Evolutionary conservation across 2,888 invertebrate species (phyloP), one percentile per base, ranked within the genome.

Genomic region (Oligia fasciuncula): DNA sequence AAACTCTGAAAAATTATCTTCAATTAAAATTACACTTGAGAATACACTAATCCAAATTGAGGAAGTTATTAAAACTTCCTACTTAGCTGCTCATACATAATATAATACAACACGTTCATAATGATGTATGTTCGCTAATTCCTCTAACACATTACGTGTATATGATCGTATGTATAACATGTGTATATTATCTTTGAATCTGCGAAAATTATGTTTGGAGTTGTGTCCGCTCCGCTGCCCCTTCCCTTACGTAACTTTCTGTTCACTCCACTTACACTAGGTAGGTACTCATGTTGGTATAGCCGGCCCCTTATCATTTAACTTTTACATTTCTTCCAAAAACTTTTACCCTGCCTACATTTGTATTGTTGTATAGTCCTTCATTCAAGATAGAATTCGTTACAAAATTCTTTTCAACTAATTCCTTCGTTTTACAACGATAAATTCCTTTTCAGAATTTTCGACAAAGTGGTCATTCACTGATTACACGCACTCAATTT

Each of bases 41-140:
- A 72, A 63, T 68, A 35, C 29, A 67, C 17, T 77, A 77, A 78
- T 81, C 46, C 67, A 84, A 83, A 86, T 83, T 81, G 80, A 88
- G 87, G 88, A 87, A 88, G 84, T 84, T 81, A 69, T 74, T 85
- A 89, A 87, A 74, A 83, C 83, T 87, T 88, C 87, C 86, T 90
- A 87, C 75, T 86, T 79, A 79, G 29, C 29, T 54, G 54, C 54
- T 80, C 74, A 81, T 83, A 80, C 82, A 74, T 76, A 76, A 76
- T 63, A 69, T 54, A 72, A 84, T 57, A 77, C 65, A 83, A 86
- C 73, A 75, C 49, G 69, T 68, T 70, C 75, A 77, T 88, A 71
- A 84, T 29, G 71, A 76, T 74, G 72, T 77, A 76, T 76, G 73
- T 75, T 76, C 76, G 66, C 79, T 87, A 82, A 84, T 89, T 89